Evolutionary conservation across 2,113 vertebrate genomes (phyloP).

Genomic region (Ammodytes dubius): DNA sequence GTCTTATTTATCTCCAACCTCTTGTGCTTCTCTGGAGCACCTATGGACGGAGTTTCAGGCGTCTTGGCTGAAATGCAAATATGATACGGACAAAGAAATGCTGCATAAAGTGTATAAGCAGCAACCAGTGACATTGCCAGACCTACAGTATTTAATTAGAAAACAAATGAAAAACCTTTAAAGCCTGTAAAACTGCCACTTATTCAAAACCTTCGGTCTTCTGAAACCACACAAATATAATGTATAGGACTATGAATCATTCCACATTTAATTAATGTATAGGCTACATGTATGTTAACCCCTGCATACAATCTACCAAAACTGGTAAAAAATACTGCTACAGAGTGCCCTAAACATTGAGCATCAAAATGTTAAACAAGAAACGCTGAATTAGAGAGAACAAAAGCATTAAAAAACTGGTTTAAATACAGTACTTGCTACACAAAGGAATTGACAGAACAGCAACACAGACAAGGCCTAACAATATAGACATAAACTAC

Average conservation of each 20-base stretch:
- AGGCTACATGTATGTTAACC: background rate
- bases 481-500: background rate
- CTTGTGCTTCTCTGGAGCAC: slow-evolving; percentile 40
- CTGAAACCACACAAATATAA: background rate
- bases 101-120: no score
- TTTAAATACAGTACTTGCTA: background rate
- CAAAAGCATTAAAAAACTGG: background rate
- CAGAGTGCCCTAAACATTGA: background rate
- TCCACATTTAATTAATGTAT: background rate
- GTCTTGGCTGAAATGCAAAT: slow-evolving; percentile 58
- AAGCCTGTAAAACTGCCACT: slow-evolving; percentile 1
- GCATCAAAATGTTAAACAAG: slow-evolving; percentile 1
- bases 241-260: background rate
- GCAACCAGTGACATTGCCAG: background rate
- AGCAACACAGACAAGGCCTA: background rate
- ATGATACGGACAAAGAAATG: slow-evolving; percentile 15
- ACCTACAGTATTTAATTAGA: background rate
- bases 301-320: background rate
- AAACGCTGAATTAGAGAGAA: background rate
- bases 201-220: background rate
- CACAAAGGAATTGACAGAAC: background rate
- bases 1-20: slow-evolving; percentile 61
- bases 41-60: slow-evolving; percentile 6
- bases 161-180: no score
- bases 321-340: no score